Percentiles rank a stretch among this genome's conserved stretches.
phyloP scores from a whole-genome alignment of 2,888 invertebrate species.

The Phytoseiulus persimilis region DNA sequence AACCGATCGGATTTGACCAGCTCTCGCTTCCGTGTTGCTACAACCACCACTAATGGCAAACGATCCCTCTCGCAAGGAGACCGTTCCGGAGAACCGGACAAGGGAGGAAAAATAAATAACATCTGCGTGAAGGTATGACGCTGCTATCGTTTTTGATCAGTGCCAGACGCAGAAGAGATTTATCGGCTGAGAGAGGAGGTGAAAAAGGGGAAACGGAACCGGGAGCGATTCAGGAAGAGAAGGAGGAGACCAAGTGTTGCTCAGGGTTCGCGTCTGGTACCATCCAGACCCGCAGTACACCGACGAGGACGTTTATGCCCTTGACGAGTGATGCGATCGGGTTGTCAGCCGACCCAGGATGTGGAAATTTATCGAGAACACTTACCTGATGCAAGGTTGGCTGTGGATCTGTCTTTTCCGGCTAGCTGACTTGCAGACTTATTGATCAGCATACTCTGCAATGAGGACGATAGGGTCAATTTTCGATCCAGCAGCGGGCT shows the following conservation, averaged over 20 bases:
- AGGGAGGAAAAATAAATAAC: neutral
- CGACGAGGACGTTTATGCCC: no score
- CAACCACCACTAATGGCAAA: neutral
- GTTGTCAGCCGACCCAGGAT: no score
- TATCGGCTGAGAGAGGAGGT: neutral
- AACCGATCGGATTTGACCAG: neutral
- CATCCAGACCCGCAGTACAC: no score
- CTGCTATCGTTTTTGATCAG: neutral
- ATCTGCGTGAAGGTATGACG: neutral
- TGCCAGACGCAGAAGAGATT: neutral
- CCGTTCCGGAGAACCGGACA: neutral
- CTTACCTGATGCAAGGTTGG: slow-evolving; percentile 35
- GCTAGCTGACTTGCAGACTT: slow-evolving; percentile 36
- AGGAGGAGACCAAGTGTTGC: neutral
- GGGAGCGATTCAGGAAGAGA: neutral
- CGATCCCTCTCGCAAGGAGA: no score
- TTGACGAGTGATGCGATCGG: no score
- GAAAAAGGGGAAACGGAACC: neutral
- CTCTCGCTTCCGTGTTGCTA: neutral
- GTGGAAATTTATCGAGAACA: neutral
- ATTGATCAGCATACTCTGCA: slow-evolving; percentile 38
- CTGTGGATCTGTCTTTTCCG: slow-evolving; percentile 31
- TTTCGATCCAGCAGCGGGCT: neutral
- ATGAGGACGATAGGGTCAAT: neutral
- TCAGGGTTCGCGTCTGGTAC: no score